Percentiles rank a stretch among this genome's conserved stretches.
Conservation (phyloP, 2,888 invertebrate species). For the Cerceris rybyensis region DNA sequence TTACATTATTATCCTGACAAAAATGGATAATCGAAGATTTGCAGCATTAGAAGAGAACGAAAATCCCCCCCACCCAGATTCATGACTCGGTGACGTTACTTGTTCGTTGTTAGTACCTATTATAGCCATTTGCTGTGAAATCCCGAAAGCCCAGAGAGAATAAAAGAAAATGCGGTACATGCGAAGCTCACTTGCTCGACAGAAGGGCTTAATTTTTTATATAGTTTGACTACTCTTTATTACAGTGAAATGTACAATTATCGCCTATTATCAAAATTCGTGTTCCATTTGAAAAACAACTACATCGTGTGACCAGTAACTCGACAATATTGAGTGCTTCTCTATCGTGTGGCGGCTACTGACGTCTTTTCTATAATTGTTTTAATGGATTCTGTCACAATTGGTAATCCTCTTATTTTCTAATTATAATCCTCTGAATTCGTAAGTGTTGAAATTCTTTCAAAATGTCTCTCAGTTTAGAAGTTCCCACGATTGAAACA, state of each 20-base stretch:
- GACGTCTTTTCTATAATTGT: too few species aligned
- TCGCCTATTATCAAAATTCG: background rate
- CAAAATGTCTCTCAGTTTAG: conserved; percentile 11
- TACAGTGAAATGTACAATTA: background rate
- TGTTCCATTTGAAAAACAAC: too few species aligned
- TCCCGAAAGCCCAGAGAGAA: conserved; percentile 33
- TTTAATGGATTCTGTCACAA: too few species aligned
- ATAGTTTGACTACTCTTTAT: background rate
- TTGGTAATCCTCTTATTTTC: too few species aligned
- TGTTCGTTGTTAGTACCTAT: conserved; percentile 25
- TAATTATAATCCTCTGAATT: too few species aligned
- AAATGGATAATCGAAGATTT: background rate
- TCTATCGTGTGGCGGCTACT: too few species aligned
- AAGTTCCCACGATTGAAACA: conserved; percentile 37
- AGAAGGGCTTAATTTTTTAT: background rate
- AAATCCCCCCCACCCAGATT: background rate
- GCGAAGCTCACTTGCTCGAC: conserved; percentile 23
- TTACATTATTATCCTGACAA: background rate
- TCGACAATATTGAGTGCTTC: too few species aligned
- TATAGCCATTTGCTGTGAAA: background rate
- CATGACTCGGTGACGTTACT: background rate
- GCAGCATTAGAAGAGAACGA: background rate
- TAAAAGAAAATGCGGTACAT: conserved; percentile 23
- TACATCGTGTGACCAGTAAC: too few species aligned
- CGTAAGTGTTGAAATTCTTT: background rate